phyloP scores from a whole-genome alignment of 1,140 invertebrate genomes.

The Liolophura sinensis region DNA sequence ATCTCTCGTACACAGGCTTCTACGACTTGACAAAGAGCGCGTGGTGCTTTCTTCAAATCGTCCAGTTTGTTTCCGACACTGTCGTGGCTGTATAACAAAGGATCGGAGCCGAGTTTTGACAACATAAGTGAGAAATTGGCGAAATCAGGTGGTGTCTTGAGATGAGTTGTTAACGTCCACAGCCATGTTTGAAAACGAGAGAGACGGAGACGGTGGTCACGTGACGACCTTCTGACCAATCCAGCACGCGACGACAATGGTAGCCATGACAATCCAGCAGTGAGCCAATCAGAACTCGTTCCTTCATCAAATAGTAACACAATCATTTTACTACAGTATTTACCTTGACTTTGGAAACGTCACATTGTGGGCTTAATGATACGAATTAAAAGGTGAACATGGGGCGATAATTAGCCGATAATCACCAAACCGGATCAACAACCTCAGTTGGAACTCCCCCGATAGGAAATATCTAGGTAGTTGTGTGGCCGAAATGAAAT shows the following conservation, averaged over 20 bases:
- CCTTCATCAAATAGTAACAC: constrained; percentile 9
- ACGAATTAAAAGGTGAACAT: no score
- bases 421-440: no score
- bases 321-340: not conserved
- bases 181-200: constrained; percentile 55
- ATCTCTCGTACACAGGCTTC: no score
- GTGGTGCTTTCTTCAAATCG: no score
- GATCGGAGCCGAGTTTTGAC: not conserved
- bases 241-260: constrained; percentile 29
- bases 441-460: no score
- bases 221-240: constrained; percentile 43
- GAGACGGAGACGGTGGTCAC: constrained; percentile 32
- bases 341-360: no score
- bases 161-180: constrained; percentile 19
- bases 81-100: not conserved
- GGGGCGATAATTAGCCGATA: no score
- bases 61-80: not conserved
- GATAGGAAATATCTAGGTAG: no score
- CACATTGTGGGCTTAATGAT: no score
- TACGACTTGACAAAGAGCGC: no score
- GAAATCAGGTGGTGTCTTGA: not conserved
- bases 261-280: constrained; percentile 50
- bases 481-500: no score
- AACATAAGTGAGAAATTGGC: not conserved
- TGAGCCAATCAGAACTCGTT: constrained; percentile 41